Conservation (phyloP, 2,888 invertebrate species). For the Calliphora vomitoria region DNA sequence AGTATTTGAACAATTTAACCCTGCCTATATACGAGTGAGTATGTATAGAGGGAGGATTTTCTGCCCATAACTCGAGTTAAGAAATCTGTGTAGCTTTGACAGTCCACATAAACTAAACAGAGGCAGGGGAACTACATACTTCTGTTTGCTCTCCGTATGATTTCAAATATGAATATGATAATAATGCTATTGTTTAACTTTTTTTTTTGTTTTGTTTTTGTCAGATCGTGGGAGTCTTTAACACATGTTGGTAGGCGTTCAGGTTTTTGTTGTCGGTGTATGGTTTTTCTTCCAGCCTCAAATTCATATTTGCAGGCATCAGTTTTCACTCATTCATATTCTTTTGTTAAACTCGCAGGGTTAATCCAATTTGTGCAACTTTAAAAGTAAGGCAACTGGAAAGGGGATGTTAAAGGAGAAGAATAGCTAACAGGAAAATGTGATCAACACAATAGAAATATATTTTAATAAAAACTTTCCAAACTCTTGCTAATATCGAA, state of each 20-base stretch:
- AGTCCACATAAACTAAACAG: not conserved
- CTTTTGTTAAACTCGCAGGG: conserved; percentile 37
- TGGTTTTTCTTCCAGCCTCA: conserved; percentile 6
- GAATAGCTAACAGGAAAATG: not conserved
- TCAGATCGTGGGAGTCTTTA: conserved; percentile 78
- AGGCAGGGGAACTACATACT: too few species aligned
- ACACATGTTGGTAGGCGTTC: conserved; percentile 77
- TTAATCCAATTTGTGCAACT: conserved; percentile 53
- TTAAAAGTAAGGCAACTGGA: conserved; percentile 1
- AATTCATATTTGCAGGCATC: conserved; percentile 50
- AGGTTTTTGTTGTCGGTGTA: conserved; percentile 18
- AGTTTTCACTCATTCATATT: conserved; percentile 13
- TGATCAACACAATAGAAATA: not conserved
- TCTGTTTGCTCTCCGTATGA: not conserved
- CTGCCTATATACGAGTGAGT: not conserved
- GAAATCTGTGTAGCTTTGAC: conserved; percentile 56
- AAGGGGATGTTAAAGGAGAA: not conserved
- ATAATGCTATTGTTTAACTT: conserved; percentile 42
- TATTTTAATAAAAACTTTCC: too few species aligned
- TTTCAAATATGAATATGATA: not conserved
- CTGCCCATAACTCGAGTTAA: not conserved
- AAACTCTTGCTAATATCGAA: too few species aligned
- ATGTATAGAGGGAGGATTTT: conserved; percentile 14
- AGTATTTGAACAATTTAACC: conserved; percentile 62
- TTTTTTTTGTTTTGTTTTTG: conserved; percentile 17